Conservation (phyloP, 2,888 invertebrate genomes). For the Schizotus pectinicornis region DNA sequence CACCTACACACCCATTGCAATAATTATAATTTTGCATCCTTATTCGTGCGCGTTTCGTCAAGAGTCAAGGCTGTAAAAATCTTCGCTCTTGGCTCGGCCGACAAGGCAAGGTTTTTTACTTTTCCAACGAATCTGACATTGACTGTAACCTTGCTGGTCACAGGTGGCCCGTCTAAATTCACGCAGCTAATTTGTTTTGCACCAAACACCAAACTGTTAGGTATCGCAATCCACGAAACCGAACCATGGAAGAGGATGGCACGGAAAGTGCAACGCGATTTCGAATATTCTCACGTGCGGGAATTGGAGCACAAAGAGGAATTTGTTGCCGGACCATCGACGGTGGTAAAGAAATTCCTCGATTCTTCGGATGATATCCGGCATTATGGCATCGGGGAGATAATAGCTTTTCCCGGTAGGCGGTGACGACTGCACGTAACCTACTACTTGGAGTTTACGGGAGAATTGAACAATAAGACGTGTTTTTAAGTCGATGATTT, state of each 20-base stretch:
- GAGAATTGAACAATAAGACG: too few relatives aligned
- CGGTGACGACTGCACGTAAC: too few relatives aligned
- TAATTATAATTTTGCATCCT: constrained; percentile 23
- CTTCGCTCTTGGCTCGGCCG: constrained; percentile 10
- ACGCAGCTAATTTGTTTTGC: neutral
- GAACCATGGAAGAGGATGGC: neutral
- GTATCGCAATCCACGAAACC: neutral
- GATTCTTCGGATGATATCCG: too few relatives aligned
- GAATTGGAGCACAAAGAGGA: constrained; percentile 1
- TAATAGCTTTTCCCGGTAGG: too few relatives aligned
- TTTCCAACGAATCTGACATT: constrained; percentile 21
- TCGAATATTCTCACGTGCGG: constrained; percentile 13
- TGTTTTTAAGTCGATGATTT: neutral
- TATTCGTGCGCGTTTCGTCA: constrained; percentile 21
- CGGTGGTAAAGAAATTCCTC: too few relatives aligned
- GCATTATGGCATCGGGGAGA: too few relatives aligned
- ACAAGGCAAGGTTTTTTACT: constrained; percentile 16
- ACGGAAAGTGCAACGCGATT: neutral
- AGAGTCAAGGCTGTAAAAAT: constrained; percentile 27
- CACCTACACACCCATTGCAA: neutral
- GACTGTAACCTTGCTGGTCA: constrained; percentile 20
- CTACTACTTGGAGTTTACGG: too few relatives aligned
- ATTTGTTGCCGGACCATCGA: neutral
- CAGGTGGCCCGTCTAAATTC: constrained; percentile 21
- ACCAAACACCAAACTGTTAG: constrained; percentile 1